Evolutionary conservation across 1,140 invertebrate genomes (phyloP).

Genomic region (Orius insidiosus): DNA sequence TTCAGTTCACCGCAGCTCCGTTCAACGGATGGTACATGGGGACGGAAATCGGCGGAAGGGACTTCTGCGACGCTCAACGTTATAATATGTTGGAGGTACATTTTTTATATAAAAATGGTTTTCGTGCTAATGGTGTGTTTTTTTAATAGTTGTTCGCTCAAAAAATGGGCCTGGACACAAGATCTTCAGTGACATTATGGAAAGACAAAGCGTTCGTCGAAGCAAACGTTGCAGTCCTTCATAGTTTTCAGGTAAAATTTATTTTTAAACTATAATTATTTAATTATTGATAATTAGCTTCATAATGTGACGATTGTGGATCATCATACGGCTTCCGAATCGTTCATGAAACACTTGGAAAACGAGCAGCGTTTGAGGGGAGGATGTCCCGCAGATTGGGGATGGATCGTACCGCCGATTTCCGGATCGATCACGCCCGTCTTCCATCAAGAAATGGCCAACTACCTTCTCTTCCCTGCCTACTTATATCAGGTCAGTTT

Average conservation of each 20-base stretch:
- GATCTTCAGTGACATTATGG: constrained; percentile 71
- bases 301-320: constrained; percentile 85
- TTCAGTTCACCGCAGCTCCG: constrained; percentile 80
- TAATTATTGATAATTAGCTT: constrained; percentile 31
- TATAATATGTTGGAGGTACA: constrained; percentile 76
- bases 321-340: constrained; percentile 86
- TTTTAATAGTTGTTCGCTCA: constrained; percentile 52
- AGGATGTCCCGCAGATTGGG: constrained; percentile 90
- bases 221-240: constrained; percentile 74
- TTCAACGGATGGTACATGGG: constrained; percentile 98
- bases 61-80: constrained; percentile 72
- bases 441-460: constrained; percentile 91
- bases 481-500: constrained; percentile 73
- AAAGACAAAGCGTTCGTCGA: constrained; percentile 85
- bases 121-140: constrained; percentile 10
- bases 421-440: constrained; percentile 77
- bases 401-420: constrained; percentile 90
- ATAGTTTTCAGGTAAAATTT: constrained; percentile 76
- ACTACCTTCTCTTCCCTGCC: constrained; percentile 75
- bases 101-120: not conserved
- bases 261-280: no score
- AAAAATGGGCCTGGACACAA: constrained; percentile 76
- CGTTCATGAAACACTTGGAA: constrained; percentile 89
- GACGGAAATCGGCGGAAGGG: constrained; percentile 81
- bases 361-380: constrained; percentile 79